These are phyloP conservation scores for Hesperia comma DNA, from an alignment of 2,888 invertebrate genomes.

Conservation along the genomic window DNA sequence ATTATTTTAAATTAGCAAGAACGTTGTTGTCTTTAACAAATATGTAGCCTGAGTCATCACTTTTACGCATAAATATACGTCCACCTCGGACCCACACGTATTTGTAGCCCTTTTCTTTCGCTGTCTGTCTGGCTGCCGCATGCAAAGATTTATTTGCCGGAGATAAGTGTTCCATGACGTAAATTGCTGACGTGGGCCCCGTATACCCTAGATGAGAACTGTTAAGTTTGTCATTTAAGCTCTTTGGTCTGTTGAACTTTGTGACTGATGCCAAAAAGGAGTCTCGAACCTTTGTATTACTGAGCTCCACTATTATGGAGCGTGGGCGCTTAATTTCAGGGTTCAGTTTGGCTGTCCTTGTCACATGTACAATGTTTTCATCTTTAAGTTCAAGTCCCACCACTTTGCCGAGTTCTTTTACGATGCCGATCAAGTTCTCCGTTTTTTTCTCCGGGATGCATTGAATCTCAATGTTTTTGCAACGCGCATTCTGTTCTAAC, in stretches of 20 bases:
- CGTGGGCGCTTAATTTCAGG: constrained; percentile 13
- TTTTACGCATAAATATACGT: constrained; percentile 10
- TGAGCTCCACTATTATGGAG: constrained; percentile 4
- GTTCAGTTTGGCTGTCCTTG: constrained; percentile 9
- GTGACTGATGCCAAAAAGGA: not conserved
- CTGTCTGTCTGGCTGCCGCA: not conserved
- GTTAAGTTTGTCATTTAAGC: constrained; percentile 10
- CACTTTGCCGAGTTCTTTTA: constrained; percentile 22
- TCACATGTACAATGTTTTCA: not conserved
- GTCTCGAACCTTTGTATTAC: not conserved
- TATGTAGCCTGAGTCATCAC: not conserved
- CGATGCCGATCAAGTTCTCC: constrained; percentile 17
- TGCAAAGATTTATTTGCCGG: constrained; percentile 2
- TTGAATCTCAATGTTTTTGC: constrained; percentile 31
- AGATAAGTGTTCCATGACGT: constrained; percentile 1
- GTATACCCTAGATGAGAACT: constrained; percentile 1
- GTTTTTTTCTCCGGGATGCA: constrained; percentile 36
- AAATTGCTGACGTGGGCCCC: not conserved
- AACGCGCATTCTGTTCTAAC: constrained; percentile 27
- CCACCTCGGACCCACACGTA: constrained; percentile 13
- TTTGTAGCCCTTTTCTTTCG: constrained; percentile 2
- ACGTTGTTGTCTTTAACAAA: not conserved
- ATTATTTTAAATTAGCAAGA: not conserved
- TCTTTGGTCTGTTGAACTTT: not conserved
- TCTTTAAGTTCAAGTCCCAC: constrained; percentile 2